phyloP scores from a whole-genome alignment of 1,140 invertebrate species.

The Andricus grossulariae region DNA sequence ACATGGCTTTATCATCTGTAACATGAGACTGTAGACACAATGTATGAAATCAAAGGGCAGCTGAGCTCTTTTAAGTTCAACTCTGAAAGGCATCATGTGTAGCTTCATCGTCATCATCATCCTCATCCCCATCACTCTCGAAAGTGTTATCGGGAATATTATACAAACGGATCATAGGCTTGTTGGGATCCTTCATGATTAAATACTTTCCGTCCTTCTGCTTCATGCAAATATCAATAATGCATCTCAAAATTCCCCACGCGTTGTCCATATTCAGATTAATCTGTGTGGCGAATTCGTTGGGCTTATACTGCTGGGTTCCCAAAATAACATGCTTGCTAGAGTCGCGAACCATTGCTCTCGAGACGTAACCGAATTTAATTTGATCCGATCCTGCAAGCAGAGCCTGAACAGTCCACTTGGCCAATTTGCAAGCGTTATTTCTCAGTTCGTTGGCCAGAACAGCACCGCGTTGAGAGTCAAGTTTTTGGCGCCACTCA shows the following conservation, averaged over 20 bases:
- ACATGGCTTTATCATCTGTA: too few relatives aligned
- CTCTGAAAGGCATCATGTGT: slow-evolving; percentile 78
- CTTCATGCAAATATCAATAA: slow-evolving; percentile 98
- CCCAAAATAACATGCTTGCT: slow-evolving; percentile 98
- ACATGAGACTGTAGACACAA: too few relatives aligned
- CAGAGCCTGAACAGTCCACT: slow-evolving; percentile 98
- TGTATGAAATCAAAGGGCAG: background rate
- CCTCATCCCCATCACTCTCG: slow-evolving; percentile 96
- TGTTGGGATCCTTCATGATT: slow-evolving; percentile 99
- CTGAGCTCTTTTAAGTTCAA: slow-evolving; percentile 49
- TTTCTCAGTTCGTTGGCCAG: slow-evolving; percentile 98
- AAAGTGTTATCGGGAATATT: slow-evolving; percentile 99
- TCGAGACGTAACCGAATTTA: slow-evolving; percentile 99
- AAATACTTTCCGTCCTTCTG: slow-evolving; percentile 98
- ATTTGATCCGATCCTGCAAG: slow-evolving; percentile 98
- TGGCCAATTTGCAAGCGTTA: slow-evolving; percentile 98
- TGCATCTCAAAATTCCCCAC: slow-evolving; percentile 98
- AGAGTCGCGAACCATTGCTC: slow-evolving; percentile 94
- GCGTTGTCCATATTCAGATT: slow-evolving; percentile 99
- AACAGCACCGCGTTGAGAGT: slow-evolving; percentile 97
- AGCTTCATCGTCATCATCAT: slow-evolving; percentile 87
- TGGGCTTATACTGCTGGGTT: slow-evolving; percentile 98
- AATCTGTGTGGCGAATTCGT: slow-evolving; percentile 99
- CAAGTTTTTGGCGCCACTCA: slow-evolving; percentile 98
- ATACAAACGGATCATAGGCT: slow-evolving; percentile 96